Conservation (phyloP, 2,797 vertebrate genomes). For the Scarus forsteni region DNA sequence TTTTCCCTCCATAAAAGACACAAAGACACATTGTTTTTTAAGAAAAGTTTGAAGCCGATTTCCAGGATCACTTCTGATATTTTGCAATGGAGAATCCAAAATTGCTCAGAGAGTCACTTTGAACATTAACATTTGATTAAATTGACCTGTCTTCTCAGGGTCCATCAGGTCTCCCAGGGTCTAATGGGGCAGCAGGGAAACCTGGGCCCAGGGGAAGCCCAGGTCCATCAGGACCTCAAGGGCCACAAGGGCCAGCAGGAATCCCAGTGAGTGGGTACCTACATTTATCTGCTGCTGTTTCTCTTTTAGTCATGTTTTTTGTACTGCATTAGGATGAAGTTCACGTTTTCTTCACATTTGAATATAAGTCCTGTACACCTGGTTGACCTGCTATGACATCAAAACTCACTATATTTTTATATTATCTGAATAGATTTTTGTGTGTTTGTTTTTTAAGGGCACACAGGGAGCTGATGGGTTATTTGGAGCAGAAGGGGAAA, state of each 20-base stretch:
- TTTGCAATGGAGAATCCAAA: too few species aligned
- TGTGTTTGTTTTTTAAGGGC: slow-evolving; percentile 69
- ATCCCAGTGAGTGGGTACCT: slow-evolving; percentile 86
- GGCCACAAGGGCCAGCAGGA: slow-evolving; percentile 82
- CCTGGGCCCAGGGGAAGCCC: slow-evolving; percentile 82
- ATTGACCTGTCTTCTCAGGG: slow-evolving; percentile 68
- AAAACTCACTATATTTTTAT: neutral
- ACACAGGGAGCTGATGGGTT: slow-evolving; percentile 78
- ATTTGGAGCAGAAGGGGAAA: slow-evolving; percentile 80
- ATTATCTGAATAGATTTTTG: neutral
- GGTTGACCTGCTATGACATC: neutral
- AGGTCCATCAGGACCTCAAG: slow-evolving; percentile 81
- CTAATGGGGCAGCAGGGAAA: slow-evolving; percentile 81
- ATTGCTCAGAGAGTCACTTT: too few species aligned
- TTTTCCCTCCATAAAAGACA: too few species aligned
- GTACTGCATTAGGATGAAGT: neutral
- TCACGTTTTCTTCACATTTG: neutral
- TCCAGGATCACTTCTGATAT: too few species aligned
- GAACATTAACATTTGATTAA: too few species aligned
- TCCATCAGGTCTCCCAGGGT: slow-evolving; percentile 78
- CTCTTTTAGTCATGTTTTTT: neutral
- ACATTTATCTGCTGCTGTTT: slow-evolving; percentile 39
- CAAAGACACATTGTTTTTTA: too few species aligned
- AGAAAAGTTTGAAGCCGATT: too few species aligned
- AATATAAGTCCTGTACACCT: neutral